These are phyloP conservation scores for Tenthredo distinguenda DNA, from an alignment of 2,888 invertebrate genomes.

Conservation along the genomic window DNA sequence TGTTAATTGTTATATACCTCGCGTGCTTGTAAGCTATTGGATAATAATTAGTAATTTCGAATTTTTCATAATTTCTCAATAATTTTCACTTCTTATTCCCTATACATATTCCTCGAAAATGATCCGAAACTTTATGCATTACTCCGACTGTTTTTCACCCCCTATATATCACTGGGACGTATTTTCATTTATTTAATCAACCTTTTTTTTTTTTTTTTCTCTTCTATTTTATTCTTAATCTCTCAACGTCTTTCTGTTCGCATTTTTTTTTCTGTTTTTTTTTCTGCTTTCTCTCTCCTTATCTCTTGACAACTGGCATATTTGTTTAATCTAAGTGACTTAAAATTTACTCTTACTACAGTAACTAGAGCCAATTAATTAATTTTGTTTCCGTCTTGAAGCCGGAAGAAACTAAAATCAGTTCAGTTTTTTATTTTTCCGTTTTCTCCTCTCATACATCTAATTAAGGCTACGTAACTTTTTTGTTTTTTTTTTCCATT, in stretches of 20 bases:
- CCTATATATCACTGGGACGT: constrained; percentile 43
- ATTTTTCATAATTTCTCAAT: constrained; percentile 47
- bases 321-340: constrained; percentile 47
- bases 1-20: constrained; percentile 21
- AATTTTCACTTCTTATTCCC: constrained; percentile 5
- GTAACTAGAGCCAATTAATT: constrained; percentile 27
- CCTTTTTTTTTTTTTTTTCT: constrained; percentile 53
- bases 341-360: constrained; percentile 7
- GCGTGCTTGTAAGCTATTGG: constrained; percentile 53
- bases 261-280: constrained; percentile 15
- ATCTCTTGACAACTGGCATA: constrained; percentile 76
- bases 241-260: constrained; percentile 47
- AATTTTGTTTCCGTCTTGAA: constrained; percentile 27
- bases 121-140: background rate
- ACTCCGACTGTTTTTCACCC: background rate
- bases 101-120: constrained; percentile 5
- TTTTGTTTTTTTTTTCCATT: constrained; percentile 49
- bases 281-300: constrained; percentile 38
- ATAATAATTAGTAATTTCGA: constrained; percentile 50
- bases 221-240: constrained; percentile 49
- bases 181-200: background rate
- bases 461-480: constrained; percentile 62
- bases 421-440: background rate
- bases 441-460: constrained; percentile 46
- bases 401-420: background rate